Percentiles rank a stretch among this genome's conserved stretches.
phyloP scores from a whole-genome alignment of 2,113 vertebrate genomes.

The Leiothrix lutea region DNA sequence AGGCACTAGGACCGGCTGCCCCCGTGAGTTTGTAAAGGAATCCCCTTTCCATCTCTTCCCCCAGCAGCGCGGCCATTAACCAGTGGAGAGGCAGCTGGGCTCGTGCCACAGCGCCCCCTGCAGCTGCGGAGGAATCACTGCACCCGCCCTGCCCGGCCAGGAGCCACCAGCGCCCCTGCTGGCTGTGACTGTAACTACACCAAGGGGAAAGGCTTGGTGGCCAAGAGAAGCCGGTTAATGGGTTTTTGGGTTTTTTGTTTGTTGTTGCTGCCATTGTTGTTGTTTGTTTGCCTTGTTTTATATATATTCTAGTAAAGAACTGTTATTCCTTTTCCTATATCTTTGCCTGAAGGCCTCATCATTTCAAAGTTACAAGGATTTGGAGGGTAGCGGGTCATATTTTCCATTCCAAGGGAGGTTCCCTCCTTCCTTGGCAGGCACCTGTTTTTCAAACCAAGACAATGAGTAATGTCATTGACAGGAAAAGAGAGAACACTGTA shows the following conservation, averaged over 20 bases:
- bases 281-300: background rate
- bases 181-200: rapidly evolving
- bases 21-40: background rate
- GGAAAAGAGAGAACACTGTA: background rate
- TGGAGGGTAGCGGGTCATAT: background rate
- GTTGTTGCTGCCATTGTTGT: background rate
- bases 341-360: background rate
- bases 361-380: background rate
- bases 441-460: background rate
- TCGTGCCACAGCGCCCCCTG: rapidly evolving
- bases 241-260: background rate
- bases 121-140: rapidly evolving
- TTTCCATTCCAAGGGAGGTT: background rate
- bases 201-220: background rate
- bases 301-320: background rate
- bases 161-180: rapidly evolving
- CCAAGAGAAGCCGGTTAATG: background rate
- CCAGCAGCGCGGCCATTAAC: rapidly evolving
- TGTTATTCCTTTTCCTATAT: background rate
- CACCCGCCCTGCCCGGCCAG: rapidly evolving
- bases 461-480: background rate
- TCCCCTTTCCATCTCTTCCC: rapidly evolving
- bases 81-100: background rate
- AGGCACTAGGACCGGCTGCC: rapidly evolving
- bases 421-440: background rate